These are phyloP conservation scores for Benitochromis conjunctus DNA, from an alignment of 2,113 vertebrate species.

Conservation along the genomic window DNA sequence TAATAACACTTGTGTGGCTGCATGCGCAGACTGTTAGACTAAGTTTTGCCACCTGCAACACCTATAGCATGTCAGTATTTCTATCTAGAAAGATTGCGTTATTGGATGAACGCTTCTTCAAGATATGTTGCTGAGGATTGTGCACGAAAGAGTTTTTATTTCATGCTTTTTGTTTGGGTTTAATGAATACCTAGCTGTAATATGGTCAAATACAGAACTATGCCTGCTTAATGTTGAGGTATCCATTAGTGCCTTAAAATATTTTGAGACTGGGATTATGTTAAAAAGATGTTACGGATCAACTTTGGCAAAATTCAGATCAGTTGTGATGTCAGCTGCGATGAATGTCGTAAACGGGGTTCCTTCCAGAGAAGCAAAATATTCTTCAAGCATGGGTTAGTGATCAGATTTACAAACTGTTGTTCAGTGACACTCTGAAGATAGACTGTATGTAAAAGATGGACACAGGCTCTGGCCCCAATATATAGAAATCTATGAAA, in stretches of 20 bases:
- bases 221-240: not conserved
- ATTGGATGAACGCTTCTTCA: not conserved
- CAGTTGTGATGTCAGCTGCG: not conserved
- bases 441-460: not conserved
- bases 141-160: not conserved
- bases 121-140: not conserved
- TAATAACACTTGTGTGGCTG: not conserved
- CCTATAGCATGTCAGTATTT: not conserved
- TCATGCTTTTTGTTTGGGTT: slow-evolving; percentile 12
- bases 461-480: not conserved
- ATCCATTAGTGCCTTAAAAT: not conserved
- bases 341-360: not conserved
- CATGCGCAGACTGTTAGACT: not conserved
- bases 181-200: not conserved
- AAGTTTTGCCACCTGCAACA: not conserved
- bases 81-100: not conserved
- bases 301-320: not conserved
- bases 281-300: not conserved
- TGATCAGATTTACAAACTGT: not conserved
- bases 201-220: not conserved
- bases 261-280: not conserved
- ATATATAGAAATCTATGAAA: not conserved
- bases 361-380: not conserved
- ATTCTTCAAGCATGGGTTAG: not conserved
- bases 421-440: not conserved